phyloP scores from a whole-genome alignment of 2,797 vertebrate species.

The Alectoris magna region DNA sequence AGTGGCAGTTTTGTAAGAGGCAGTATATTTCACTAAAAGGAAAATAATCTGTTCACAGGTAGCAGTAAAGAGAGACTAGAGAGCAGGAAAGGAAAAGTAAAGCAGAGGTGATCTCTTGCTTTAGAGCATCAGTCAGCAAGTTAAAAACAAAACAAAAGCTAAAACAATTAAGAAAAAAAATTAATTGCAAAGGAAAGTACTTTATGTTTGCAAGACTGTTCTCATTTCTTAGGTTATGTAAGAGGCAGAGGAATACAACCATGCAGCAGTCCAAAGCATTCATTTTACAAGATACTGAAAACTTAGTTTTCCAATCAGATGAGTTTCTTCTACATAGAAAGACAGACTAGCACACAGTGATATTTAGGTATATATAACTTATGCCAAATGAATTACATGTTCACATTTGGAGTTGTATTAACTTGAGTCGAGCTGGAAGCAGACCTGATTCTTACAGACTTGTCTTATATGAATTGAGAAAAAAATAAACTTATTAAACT shows the following conservation, averaged over 20 bases:
- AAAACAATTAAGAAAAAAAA: background rate
- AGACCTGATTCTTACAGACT: background rate
- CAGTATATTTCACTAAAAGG: background rate
- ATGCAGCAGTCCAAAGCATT: background rate
- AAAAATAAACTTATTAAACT: fast-evolving
- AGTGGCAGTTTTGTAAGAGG: background rate
- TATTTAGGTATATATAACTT: background rate
- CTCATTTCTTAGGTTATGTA: background rate
- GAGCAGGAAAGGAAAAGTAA: background rate
- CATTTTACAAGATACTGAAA: background rate
- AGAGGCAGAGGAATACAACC: background rate
- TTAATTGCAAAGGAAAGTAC: background rate
- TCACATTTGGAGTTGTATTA: background rate
- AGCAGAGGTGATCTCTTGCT: background rate
- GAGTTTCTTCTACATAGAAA: background rate
- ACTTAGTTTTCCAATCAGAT: background rate
- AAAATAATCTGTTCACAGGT: background rate
- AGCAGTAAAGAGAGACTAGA: background rate
- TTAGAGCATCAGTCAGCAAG: background rate
- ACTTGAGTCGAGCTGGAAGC: background rate
- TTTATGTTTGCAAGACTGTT: background rate
- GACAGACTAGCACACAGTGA: background rate
- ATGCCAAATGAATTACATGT: background rate
- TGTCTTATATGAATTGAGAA: background rate
- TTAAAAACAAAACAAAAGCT: fast-evolving